A percentile compares a stretch with the other conserved stretches of the same genome.
These are phyloP conservation scores for Anagrus nilaparvatae DNA, from an alignment of 1,140 invertebrate species.

Conservation along the genomic window DNA sequence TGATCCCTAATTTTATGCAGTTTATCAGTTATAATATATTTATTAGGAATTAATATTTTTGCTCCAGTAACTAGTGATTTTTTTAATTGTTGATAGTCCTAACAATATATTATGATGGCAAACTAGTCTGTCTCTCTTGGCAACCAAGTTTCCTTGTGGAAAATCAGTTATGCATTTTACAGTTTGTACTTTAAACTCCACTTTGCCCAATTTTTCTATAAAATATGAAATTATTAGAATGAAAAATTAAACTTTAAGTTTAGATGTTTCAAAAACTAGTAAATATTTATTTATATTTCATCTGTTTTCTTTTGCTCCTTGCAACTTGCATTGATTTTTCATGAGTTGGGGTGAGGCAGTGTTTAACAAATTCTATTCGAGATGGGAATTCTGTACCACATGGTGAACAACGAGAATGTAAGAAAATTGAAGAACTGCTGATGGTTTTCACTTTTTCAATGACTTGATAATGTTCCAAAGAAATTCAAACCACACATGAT, in stretches of 20 bases:
- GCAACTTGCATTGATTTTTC: conserved; percentile 45
- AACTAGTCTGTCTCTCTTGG: conserved; percentile 35
- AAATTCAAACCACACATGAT: conserved; percentile 79
- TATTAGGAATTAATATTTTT: too few relatives aligned
- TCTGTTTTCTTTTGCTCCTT: conserved; percentile 36
- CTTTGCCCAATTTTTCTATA: conserved; percentile 38
- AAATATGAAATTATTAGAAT: conserved; percentile 7
- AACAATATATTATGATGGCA: conserved; percentile 33
- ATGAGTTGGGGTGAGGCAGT: conserved; percentile 55
- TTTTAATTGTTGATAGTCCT: conserved; percentile 37
- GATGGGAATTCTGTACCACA: conserved; percentile 73
- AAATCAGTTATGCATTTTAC: conserved; percentile 35
- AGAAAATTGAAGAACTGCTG: conserved; percentile 70
- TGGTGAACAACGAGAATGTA: conserved; percentile 65
- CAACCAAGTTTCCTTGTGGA: conserved; percentile 24
- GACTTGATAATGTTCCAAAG: conserved; percentile 61
- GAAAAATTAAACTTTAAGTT: conserved; percentile 5
- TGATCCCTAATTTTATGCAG: too few relatives aligned
- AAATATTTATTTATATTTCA: conserved; percentile 7
- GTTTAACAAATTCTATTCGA: conserved; percentile 58
- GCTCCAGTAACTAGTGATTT: conserved; percentile 35
- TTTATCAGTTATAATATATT: too few relatives aligned
- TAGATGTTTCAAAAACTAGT: background rate
- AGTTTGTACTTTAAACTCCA: conserved; percentile 38
- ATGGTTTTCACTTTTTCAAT: conserved; percentile 69